Base-by-base conservation (phyloP, 2,888 invertebrate genomes). In the Heteropelma amictum region DNA sequence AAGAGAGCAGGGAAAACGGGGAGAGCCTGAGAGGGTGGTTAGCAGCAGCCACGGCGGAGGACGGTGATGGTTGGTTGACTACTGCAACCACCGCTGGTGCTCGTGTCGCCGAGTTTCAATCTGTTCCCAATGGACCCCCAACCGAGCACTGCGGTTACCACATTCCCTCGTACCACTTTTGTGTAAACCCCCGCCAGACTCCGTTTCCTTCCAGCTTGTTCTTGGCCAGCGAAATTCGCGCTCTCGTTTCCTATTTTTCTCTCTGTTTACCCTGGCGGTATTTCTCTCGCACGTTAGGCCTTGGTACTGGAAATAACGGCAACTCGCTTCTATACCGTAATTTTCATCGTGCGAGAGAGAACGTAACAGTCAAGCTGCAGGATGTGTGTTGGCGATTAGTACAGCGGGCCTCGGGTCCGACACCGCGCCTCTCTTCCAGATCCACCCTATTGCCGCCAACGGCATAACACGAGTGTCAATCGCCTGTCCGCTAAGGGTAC, bases 41-140 rank as follows among this genome's bases (percentile, higher is more conserved):
- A 58, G 51, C 67, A 69, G 77, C 64, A 72, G 72, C 69, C 76
- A 65, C 65, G 70, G 63, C 28, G 42, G 38, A 33, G 4, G 68
- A 54, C 26, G 26, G 35, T 49, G 63, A 58, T 65, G 17, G 69
- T 69, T 61, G 60, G 64, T 60, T 65, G 64, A 38, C 63, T 76
- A 69, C 64, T 51, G 53, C 51, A 64, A 60, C 72, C 72, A 60
- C 45, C 33, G 53, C 42, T 51, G 61, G 30, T 63, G 45, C 60
- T 53, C 54, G 61, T 33, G 49, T 75, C 72, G 74, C 71, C 79
- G 82, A 84, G 85, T 84, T 83, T 82, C 85, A 86, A 86, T 87
- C 86, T 85, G 86, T 86, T 86, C 79, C 78, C 82, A 83, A 85
- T 86, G 81, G 84, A 77, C 82, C 80, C 80, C 81, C 74, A 70